These are phyloP conservation scores for Spisula subtruncata DNA, from an alignment of 2,888 invertebrate species.

Conservation along the genomic window DNA sequence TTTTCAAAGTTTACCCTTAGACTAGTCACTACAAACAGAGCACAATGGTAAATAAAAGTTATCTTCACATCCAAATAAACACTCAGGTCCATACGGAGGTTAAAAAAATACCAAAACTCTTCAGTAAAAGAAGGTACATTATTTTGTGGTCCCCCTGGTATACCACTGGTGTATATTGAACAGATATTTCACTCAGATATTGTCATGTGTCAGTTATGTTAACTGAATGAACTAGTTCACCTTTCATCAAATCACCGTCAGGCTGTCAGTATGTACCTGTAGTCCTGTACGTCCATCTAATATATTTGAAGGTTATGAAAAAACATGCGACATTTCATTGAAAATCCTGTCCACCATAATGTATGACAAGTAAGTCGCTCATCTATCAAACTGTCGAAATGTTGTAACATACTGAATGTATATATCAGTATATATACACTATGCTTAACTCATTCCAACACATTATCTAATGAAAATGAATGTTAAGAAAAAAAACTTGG, in stretches of 20 bases:
- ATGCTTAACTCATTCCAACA: background rate
- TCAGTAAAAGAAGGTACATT: background rate
- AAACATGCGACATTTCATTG: background rate
- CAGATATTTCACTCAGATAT: background rate
- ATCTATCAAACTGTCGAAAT: background rate
- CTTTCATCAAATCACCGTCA: background rate
- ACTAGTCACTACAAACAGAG: background rate
- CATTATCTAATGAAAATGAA: background rate
- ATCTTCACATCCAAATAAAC: background rate
- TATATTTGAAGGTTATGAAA: background rate
- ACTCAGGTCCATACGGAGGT: background rate
- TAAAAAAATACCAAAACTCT: background rate
- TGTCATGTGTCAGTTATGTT: background rate
- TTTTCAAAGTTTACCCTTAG: background rate
- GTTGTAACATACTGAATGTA: too few species aligned
- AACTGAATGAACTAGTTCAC: too few species aligned
- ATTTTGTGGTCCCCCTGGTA: too few species aligned
- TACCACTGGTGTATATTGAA: slow-evolving; percentile 7
- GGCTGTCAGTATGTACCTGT: background rate
- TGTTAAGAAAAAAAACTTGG: too few species aligned
- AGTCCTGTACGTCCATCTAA: background rate
- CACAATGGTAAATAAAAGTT: background rate
- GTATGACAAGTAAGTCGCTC: background rate
- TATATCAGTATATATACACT: background rate
- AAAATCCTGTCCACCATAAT: background rate